Base-by-base conservation (phyloP, 2,888 invertebrate species). In the Drosophila meridiana region DNA sequence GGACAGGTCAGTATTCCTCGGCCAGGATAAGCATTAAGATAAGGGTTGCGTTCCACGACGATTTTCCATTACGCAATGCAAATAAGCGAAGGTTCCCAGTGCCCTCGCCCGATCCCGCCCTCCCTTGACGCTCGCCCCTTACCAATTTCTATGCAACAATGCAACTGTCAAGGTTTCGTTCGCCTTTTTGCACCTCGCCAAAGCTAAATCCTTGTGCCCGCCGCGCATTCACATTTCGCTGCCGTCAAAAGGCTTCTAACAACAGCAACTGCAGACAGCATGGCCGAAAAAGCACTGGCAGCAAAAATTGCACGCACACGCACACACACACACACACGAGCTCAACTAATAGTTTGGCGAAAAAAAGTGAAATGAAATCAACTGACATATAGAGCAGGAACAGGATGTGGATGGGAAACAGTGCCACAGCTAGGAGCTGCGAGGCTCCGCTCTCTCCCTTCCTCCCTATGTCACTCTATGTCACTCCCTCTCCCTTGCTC, bases 341-440 rank as follows among this genome's bases (percentile, higher is more conserved):
- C 83, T 71, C 70, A 78, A 80, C 90, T 88, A 89, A 89, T 86
- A 86, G 85, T 85, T 89, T 69, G 76, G 80, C 76, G 69, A 52
- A 59, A 47, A 73, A 86, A 86, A 86, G 90, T 89, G 90, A 86
- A 86, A 86, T 88, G 88, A 90, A 90, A 90, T 86, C 87, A 90
- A 90, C 89, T 88, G 90, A 86, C 89, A 90, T 86, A 88, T 86
- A 89, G 90, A 83, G 63, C 32, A 26, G 65, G 11, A 30, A 20
- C n/a, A 57, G 56, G 30, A 53, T 9, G 32, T 42, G 78, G 34
- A 59, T 34, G 56, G 36, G 43, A 40, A 42, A 30, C 20, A 28
- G 47, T 40, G 64, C 26, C 42, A 47, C 36, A 42, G 45, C 52
- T 57, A 57, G 56, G 55, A 36, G 59, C 50, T 57, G 26, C 14